These are phyloP conservation scores for Scomber scombrus DNA, from an alignment of 2,113 vertebrate species.

Conservation along the genomic window DNA sequence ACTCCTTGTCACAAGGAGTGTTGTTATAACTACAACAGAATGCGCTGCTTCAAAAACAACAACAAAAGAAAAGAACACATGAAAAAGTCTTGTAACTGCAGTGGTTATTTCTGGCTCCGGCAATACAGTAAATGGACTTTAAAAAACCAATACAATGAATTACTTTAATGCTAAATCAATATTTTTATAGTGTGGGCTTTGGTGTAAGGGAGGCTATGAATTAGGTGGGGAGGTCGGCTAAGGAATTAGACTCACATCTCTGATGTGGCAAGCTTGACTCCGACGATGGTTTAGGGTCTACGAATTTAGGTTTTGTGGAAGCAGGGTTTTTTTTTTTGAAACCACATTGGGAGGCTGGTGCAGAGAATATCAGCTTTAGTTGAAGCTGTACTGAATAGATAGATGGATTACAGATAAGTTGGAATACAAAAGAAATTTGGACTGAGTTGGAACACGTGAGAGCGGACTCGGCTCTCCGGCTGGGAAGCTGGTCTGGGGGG, in stretches of 20 bases:
- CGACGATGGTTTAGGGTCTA: conserved; percentile 43
- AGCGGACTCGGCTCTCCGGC: conserved; percentile 12
- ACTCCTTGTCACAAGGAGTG: too few species aligned
- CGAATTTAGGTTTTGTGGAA: conserved; percentile 58
- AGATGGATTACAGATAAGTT: conserved; percentile 59
- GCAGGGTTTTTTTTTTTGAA: conserved; percentile 10
- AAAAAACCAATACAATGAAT: conserved; percentile 40
- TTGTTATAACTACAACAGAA: conserved; percentile 17
- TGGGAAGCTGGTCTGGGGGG: conserved; percentile 41
- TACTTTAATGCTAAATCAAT: conserved; percentile 45
- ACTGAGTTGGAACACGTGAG: conserved; percentile 31
- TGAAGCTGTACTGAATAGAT: conserved; percentile 38
- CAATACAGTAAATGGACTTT: conserved; percentile 2
- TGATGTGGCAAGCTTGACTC: conserved; percentile 59
- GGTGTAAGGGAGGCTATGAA: conserved; percentile 26
- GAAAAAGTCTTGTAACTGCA: background rate
- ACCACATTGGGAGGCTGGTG: conserved; percentile 31
- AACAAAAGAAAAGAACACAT: too few species aligned
- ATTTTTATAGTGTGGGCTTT: conserved; percentile 43
- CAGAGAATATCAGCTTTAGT: conserved; percentile 26
- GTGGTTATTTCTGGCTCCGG: background rate
- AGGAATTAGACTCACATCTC: conserved; percentile 12
- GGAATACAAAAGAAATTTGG: conserved; percentile 54
- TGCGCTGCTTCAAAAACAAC: background rate
- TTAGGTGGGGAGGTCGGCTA: conserved; percentile 12